phyloP scores from a whole-genome alignment of 1,140 invertebrate genomes.

The Pectinophora gossypiella region DNA sequence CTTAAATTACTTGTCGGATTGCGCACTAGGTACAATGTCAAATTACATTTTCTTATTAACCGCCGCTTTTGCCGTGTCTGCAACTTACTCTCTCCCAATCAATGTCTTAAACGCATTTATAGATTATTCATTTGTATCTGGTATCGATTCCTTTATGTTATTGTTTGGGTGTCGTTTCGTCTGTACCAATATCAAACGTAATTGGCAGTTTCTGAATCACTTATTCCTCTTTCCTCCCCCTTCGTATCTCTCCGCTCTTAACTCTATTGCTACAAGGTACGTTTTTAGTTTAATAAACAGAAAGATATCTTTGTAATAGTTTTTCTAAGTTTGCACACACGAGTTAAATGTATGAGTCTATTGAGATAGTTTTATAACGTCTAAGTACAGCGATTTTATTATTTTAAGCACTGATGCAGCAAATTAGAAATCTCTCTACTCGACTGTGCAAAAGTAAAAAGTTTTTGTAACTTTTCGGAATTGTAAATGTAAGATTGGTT shows the following conservation, averaged over 20 bases:
- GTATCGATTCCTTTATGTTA: slow-evolving; percentile 66
- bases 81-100: slow-evolving; percentile 22
- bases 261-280: slow-evolving; percentile 22
- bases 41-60: too few species aligned
- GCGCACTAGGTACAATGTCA: too few species aligned
- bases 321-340: background rate
- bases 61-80: too few species aligned
- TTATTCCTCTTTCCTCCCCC: slow-evolving; percentile 17
- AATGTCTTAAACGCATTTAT: slow-evolving; percentile 68
- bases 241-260: slow-evolving; percentile 5
- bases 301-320: background rate
- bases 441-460: too few species aligned
- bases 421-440: too few species aligned
- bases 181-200: slow-evolving; percentile 46
- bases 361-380: too few species aligned
- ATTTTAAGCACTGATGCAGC: too few species aligned
- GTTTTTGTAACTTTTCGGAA: too few species aligned
- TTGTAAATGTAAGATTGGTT: too few species aligned
- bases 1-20: too few species aligned
- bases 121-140: slow-evolving; percentile 71
- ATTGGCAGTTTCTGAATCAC: slow-evolving; percentile 40
- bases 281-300: background rate
- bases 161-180: slow-evolving; percentile 54
- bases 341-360: background rate
- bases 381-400: too few species aligned